Conservation (phyloP, 2,888 invertebrate species). For the Trichogramma dendrolimi region DNA sequence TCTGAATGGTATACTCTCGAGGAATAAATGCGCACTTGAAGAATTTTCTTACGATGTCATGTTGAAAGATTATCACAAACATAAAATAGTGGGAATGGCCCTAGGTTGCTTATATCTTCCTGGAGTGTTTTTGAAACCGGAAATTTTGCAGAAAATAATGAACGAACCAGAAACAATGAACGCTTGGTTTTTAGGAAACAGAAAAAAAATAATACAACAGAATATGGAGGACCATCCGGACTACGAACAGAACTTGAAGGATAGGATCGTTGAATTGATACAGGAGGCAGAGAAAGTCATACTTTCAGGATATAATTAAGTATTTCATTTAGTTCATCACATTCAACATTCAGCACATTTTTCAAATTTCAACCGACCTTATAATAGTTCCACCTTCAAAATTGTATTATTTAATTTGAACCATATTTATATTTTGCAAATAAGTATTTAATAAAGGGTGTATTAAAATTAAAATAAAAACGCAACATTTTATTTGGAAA, state of each 20-base stretch:
- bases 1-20: slow-evolving; percentile 17
- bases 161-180: slow-evolving; percentile 31
- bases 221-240: slow-evolving; percentile 35
- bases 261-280: slow-evolving; percentile 33
- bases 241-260: slow-evolving; percentile 37
- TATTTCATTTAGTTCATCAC: too few relatives aligned
- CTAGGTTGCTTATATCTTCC: slow-evolving; percentile 40
- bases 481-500: too few relatives aligned
- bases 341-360: too few relatives aligned
- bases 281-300: slow-evolving; percentile 2
- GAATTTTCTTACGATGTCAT: slow-evolving; percentile 47
- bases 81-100: slow-evolving; percentile 38
- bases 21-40: slow-evolving; percentile 28
- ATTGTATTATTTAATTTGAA: too few relatives aligned
- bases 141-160: slow-evolving; percentile 31
- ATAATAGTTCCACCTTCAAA: too few relatives aligned
- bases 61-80: slow-evolving; percentile 39
- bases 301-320: too few relatives aligned
- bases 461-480: too few relatives aligned
- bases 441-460: too few relatives aligned
- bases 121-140: slow-evolving; percentile 38
- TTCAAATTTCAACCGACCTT: too few relatives aligned
- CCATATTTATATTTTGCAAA: too few relatives aligned
- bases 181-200: slow-evolving; percentile 32
- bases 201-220: slow-evolving; percentile 32